A percentile compares a stretch with the other conserved stretches of the same genome.
Conservation (phyloP, 2,113 vertebrate genomes). For the Parotia lawesii region DNA sequence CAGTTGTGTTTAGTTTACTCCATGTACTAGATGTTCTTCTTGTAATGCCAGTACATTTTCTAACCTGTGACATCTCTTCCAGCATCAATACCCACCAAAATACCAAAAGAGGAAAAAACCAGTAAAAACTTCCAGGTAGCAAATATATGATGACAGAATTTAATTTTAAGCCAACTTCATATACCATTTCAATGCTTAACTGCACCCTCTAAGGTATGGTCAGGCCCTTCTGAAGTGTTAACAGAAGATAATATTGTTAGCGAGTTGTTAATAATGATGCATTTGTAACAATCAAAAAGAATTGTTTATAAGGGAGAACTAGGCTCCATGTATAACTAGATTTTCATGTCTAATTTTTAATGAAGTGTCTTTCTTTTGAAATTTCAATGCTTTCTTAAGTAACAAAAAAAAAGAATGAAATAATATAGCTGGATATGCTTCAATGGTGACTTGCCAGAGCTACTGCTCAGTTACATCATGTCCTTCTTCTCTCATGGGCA, state of each 20-base stretch:
- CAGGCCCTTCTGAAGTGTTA: not conserved
- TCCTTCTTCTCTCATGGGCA: not conserved
- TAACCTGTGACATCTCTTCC: not conserved
- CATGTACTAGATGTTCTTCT: not conserved
- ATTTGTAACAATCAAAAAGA: not conserved
- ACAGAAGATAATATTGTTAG: not conserved
- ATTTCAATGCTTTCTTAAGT: not conserved
- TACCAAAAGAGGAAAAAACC: not conserved
- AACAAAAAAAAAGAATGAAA: not conserved
- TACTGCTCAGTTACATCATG: not conserved
- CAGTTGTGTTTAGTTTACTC: not conserved
- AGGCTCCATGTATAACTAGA: not conserved
- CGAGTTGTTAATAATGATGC: not conserved
- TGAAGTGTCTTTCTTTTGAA: not conserved
- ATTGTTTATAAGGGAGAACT: not conserved
- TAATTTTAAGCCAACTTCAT: not conserved
- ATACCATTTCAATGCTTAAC: not conserved
- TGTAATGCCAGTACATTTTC: not conserved
- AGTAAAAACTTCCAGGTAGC: not conserved
- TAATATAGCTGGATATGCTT: not conserved
- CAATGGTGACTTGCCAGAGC: not conserved
- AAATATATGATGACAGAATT: not conserved
- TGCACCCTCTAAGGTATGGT: not conserved
- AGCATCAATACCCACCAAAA: not conserved
- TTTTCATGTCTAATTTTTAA: not conserved